phyloP scores from a whole-genome alignment of 2,888 invertebrate species.

The Spialia ferax region DNA sequence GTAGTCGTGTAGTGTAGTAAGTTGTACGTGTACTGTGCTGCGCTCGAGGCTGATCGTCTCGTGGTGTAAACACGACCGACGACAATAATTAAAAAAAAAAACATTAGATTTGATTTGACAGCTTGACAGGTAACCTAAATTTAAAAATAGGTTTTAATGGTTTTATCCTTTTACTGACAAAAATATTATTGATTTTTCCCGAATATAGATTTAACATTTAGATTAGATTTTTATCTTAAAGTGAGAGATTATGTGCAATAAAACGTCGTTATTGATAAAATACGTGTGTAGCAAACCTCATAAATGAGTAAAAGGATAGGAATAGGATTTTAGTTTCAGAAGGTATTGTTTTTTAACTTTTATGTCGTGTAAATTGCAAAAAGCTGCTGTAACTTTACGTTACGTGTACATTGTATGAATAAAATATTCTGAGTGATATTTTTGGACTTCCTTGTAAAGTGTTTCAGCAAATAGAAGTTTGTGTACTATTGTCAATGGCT shows the following conservation, averaged over 20 bases:
- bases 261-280: constrained; percentile 50
- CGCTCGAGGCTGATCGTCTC: constrained; percentile 47
- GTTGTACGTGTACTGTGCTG: constrained; percentile 54
- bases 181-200: constrained; percentile 58
- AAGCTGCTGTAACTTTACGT: background rate
- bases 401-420: constrained; percentile 3
- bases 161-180: constrained; percentile 37
- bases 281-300: constrained; percentile 9
- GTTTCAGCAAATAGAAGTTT: constrained; percentile 9
- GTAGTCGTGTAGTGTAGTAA: too few relatives aligned
- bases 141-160: constrained; percentile 40
- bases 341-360: constrained; percentile 22
- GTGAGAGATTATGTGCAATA: constrained; percentile 56
- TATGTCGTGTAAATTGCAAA: background rate
- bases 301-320: constrained; percentile 22
- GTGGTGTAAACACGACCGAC: constrained; percentile 41
- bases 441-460: background rate
- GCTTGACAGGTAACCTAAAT: constrained; percentile 67
- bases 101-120: constrained; percentile 16
- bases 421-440: background rate
- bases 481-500: constrained; percentile 15
- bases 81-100: constrained; percentile 54
- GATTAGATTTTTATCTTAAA: constrained; percentile 20
- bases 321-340: constrained; percentile 1
- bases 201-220: constrained; percentile 21